Percentiles rank a stretch among this genome's conserved stretches.
Evolutionary conservation across 2,113 vertebrate genomes (phyloP).

Genomic region (Apeltes quadracus): DNA sequence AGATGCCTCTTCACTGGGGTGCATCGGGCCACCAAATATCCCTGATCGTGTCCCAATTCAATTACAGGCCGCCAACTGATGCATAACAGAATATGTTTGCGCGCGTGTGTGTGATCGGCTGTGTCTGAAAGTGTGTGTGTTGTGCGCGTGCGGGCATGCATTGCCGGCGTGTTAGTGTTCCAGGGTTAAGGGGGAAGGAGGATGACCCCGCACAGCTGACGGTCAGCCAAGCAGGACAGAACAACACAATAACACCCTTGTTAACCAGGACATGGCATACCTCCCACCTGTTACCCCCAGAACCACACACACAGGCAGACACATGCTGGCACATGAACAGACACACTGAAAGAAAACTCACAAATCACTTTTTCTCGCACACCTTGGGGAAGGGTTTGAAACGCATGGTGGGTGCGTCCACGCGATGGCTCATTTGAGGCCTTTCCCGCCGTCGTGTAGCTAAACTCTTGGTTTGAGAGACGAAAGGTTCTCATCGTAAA

Average conservation of each 20-base stretch:
- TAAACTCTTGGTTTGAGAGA: not conserved
- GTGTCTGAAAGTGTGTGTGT: conserved; percentile 51
- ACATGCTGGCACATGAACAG: conserved; percentile 65
- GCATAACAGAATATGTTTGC: conserved; percentile 67
- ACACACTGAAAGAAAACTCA: conserved; percentile 25
- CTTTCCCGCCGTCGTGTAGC: conserved; percentile 72
- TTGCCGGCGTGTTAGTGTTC: conserved; percentile 67
- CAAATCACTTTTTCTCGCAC: not conserved
- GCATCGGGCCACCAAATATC: conserved; percentile 70
- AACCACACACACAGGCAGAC: conserved; percentile 73
- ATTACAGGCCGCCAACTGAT: conserved; percentile 73
- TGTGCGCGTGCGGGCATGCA: conserved; percentile 74
- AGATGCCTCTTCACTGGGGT: conserved; percentile 73
- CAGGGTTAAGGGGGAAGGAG: conserved; percentile 68
- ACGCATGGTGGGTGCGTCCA: conserved; percentile 42
- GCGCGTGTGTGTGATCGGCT: conserved; percentile 28
- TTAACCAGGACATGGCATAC: conserved; percentile 75
- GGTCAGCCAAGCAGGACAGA: conserved; percentile 79
- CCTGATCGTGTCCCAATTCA: conserved; percentile 75
- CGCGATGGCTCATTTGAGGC: conserved; percentile 71
- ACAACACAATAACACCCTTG: conserved; percentile 78
- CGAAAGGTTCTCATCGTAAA: conserved; percentile 56
- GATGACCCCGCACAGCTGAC: conserved; percentile 76
- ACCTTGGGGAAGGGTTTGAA: conserved; percentile 57
- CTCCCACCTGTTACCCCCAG: conserved; percentile 76